Evolutionary conservation across 2,113 vertebrate species (phyloP).

Genomic region (Taurulus bubalis): DNA sequence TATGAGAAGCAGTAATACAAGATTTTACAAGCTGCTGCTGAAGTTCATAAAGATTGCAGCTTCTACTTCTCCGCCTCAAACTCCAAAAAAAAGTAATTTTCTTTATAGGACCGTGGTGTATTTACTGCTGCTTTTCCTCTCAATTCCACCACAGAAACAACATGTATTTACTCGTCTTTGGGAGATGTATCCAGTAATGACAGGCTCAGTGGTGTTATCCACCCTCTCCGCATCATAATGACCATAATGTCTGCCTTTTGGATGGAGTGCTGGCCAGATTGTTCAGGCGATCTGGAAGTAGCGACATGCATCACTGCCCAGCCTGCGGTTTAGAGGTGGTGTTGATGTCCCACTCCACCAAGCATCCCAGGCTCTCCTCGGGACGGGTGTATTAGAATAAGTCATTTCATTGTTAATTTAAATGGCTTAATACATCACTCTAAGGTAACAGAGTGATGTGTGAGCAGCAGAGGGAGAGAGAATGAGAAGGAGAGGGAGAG

Average conservation of each 20-base stretch:
- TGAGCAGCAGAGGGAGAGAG: constrained; percentile 59
- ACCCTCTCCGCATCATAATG: constrained; percentile 82
- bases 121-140: constrained; percentile 90
- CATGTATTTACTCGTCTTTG: constrained; percentile 93
- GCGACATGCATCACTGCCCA: constrained; percentile 87
- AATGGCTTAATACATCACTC: constrained; percentile 99
- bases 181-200: constrained; percentile 87
- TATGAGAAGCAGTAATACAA: constrained; percentile 44
- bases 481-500: constrained; percentile 51
- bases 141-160: constrained; percentile 88
- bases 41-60: constrained; percentile 61
- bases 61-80: constrained; percentile 37
- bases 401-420: constrained; percentile 99
- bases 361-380: constrained; percentile 91
- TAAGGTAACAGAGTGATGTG: constrained; percentile 82
- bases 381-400: constrained; percentile 95
- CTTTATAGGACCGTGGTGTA: constrained; percentile 93
- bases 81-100: constrained; percentile 81
- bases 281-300: constrained; percentile 93
- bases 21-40: constrained; percentile 50
- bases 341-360: constrained; percentile 94
- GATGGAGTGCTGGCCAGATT: constrained; percentile 94
- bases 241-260: constrained; percentile 92
- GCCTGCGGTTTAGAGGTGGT: constrained; percentile 90
- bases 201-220: constrained; percentile 80